Evolutionary conservation across 2,113 vertebrate species (phyloP).

Genomic region (Pelecanus crispus): DNA sequence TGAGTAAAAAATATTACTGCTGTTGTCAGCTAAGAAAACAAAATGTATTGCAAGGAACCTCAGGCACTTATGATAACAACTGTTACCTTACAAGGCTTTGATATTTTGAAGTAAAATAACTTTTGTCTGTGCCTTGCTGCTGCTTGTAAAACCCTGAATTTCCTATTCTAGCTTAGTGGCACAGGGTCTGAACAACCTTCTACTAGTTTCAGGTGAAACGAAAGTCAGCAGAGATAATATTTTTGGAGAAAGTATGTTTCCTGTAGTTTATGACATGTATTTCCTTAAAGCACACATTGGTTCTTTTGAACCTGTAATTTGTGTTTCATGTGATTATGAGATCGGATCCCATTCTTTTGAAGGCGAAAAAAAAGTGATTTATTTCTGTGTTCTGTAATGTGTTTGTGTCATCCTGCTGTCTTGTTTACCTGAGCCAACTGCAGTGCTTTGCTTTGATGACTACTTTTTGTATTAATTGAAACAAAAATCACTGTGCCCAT

Average conservation of each 20-base stretch:
- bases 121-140: slow-evolving; percentile 6
- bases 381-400: background rate
- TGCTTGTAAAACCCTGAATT: slow-evolving; percentile 17
- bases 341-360: background rate
- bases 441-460: background rate
- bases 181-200: background rate
- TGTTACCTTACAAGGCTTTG: slow-evolving; percentile 48
- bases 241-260: background rate
- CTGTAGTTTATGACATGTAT: background rate
- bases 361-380: background rate
- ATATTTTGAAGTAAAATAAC: slow-evolving; percentile 30
- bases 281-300: background rate
- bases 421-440: background rate
- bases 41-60: slow-evolving; percentile 28
- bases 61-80: slow-evolving; percentile 32
- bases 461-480: background rate
- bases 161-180: background rate
- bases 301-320: background rate
- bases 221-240: background rate
- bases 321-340: background rate
- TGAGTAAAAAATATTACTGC: background rate
- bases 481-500: background rate
- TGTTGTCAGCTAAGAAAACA: slow-evolving; percentile 58
- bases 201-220: background rate
- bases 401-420: background rate